Evolutionary conservation across 2,113 vertebrate species (phyloP).

Genomic region (Sula dactylatra): DNA sequence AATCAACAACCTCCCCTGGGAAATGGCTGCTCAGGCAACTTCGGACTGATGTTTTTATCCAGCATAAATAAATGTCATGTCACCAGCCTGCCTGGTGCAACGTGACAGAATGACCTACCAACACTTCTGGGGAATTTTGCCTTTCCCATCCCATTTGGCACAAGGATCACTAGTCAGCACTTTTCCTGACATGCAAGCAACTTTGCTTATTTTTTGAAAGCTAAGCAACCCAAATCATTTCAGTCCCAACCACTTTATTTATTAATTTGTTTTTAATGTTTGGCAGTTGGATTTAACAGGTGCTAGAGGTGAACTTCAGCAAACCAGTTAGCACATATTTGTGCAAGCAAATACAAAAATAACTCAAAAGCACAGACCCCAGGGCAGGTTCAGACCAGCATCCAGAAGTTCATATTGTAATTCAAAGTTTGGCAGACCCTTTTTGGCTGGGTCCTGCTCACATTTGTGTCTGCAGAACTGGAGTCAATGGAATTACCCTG

Average conservation of each 20-base stretch:
- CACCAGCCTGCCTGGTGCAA: not conserved
- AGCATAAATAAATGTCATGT: constrained; percentile 13
- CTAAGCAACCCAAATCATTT: not conserved
- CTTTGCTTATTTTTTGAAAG: constrained; percentile 11
- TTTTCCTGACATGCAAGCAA: not conserved
- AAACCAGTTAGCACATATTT: not conserved
- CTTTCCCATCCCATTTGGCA: not conserved
- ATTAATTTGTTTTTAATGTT: constrained; percentile 2
- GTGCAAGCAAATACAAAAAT: constrained; percentile 4
- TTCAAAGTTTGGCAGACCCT: not conserved
- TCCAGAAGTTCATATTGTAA: not conserved
- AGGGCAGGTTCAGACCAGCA: not conserved
- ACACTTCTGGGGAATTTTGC: not conserved
- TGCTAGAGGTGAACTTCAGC: not conserved
- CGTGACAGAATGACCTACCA: not conserved
- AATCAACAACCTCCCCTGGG: not conserved
- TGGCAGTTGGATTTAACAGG: constrained; percentile 10
- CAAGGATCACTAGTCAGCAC: not conserved
- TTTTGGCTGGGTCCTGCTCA: not conserved
- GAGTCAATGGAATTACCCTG: not conserved
- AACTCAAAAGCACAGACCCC: not conserved
- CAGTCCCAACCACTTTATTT: not conserved
- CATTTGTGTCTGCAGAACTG: not conserved
- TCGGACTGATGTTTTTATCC: constrained; percentile 2
- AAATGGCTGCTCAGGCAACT: not conserved